Conservation (phyloP, 1,140 invertebrate species). For the Matsumurasca onukii region DNA sequence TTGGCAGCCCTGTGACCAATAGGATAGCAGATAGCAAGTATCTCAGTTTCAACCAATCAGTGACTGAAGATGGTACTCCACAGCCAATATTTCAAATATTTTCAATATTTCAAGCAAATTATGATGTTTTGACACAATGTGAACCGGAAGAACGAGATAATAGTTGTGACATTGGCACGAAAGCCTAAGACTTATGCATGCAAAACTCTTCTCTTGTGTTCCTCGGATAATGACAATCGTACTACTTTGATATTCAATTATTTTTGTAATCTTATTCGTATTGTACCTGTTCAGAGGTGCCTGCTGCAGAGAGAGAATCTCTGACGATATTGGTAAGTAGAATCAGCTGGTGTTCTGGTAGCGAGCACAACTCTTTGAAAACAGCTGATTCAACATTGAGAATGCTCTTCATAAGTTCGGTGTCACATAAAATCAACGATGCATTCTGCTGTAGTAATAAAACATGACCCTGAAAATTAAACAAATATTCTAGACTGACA, state of each 20-base stretch:
- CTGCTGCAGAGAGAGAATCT: constrained; percentile 2
- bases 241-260: neutral
- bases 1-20: no score
- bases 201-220: neutral
- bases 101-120: neutral
- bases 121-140: no score
- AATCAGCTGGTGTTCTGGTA: neutral
- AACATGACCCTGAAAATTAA: constrained; percentile 1
- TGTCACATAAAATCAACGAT: neutral
- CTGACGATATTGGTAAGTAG: neutral
- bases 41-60: no score
- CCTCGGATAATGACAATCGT: neutral
- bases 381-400: neutral
- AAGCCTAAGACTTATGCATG: neutral
- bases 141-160: neutral
- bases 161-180: neutral
- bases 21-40: no score
- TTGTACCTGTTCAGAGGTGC: neutral
- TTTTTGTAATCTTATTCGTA: neutral
- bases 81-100: no score
- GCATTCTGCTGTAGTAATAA: neutral
- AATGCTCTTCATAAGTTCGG: neutral
- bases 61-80: no score
- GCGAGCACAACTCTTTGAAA: neutral
- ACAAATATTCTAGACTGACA: neutral